phyloP scores from a whole-genome alignment of 2,888 invertebrate genomes.

The Dolomedes plantarius region DNA sequence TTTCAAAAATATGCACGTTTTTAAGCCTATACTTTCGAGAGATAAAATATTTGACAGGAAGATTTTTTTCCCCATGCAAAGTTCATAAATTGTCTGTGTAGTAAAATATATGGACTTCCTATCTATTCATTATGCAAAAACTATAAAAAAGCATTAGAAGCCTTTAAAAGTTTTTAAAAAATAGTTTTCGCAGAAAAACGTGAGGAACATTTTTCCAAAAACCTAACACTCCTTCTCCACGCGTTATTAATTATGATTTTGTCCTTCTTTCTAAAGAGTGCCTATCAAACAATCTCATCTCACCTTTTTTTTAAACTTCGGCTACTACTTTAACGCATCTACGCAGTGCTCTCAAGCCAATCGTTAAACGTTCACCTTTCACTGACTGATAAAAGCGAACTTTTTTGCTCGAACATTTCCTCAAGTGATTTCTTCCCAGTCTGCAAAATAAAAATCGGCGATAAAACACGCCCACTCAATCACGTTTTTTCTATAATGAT shows the following conservation, averaged over 20 bases:
- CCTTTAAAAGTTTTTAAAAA: too few species aligned
- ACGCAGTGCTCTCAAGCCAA: neutral
- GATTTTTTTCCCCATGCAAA: too few species aligned
- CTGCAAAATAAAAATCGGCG: neutral
- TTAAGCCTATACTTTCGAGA: too few species aligned
- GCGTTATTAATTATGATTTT: neutral
- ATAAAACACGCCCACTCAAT: neutral
- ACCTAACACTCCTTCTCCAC: neutral
- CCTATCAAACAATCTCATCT: neutral
- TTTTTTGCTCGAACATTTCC: neutral
- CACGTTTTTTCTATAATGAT: neutral
- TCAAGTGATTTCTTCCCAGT: neutral
- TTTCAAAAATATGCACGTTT: too few species aligned
- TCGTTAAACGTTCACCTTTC: neutral
- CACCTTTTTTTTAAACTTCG: neutral
- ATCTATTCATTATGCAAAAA: too few species aligned
- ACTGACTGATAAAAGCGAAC: neutral
- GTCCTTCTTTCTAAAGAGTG: neutral
- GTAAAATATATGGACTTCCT: too few species aligned
- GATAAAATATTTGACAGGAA: too few species aligned
- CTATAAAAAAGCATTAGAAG: too few species aligned
- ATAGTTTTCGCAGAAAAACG: neutral
- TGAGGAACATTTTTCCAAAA: neutral
- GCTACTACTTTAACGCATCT: neutral
- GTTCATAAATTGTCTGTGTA: too few species aligned